A percentile compares a stretch with the other conserved stretches of the same genome.
Evolutionary conservation across 2,797 vertebrate species (phyloP).

Genomic region (Megalops cyprinoides): DNA sequence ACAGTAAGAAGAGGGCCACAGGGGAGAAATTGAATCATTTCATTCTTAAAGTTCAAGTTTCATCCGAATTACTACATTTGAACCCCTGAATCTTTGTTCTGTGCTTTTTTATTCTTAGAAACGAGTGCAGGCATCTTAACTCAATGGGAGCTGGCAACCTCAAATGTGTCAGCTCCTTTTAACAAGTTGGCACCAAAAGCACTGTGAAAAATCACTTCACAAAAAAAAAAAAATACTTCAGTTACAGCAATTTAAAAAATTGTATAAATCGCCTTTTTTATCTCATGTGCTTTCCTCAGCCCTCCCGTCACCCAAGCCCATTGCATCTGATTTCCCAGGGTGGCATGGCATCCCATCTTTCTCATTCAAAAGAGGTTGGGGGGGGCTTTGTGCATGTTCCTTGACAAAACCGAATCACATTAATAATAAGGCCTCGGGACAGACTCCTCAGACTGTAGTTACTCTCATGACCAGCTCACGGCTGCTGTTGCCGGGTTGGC

Average conservation of each 20-base stretch:
- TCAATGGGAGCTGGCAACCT: not conserved
- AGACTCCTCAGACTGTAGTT: slow-evolving; percentile 91
- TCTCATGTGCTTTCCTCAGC: not conserved
- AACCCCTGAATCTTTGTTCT: slow-evolving; percentile 8
- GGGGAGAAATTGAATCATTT: not conserved
- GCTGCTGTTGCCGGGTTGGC: slow-evolving; percentile 79
- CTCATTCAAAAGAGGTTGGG: not conserved
- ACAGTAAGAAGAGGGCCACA: not conserved
- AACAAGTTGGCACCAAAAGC: not conserved
- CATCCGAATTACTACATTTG: slow-evolving; percentile 17
- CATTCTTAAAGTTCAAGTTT: not conserved
- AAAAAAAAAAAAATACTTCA: slow-evolving; percentile 1
- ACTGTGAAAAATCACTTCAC: not conserved
- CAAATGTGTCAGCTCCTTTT: not conserved
- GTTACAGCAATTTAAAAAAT: slow-evolving; percentile 2
- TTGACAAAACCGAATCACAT: not conserved
- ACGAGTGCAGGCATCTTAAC: not conserved
- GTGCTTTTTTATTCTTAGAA: not conserved
- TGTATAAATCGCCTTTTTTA: not conserved
- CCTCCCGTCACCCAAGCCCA: not conserved
- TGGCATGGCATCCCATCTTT: not conserved
- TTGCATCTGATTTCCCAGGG: not conserved
- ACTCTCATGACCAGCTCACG: slow-evolving; percentile 99
- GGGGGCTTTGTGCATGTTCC: not conserved
- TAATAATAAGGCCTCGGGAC: slow-evolving; percentile 70